Conservation (phyloP, 2,888 invertebrate genomes). For the Boloria euphrosyne region DNA sequence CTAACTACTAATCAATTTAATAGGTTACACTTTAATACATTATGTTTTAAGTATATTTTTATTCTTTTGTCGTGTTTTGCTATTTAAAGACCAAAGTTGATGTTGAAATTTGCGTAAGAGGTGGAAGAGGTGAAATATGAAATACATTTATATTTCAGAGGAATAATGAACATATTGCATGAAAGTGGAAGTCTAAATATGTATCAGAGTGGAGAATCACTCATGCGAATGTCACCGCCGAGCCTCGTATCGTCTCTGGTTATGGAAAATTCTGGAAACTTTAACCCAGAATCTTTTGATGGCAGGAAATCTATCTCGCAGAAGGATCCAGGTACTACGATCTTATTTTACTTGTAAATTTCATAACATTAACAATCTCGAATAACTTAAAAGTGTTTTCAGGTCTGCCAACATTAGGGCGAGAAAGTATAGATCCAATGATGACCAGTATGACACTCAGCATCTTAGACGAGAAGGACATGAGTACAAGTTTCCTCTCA, state of each 20-base stretch:
- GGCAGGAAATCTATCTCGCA: slow-evolving; percentile 63
- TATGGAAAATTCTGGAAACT: slow-evolving; percentile 75
- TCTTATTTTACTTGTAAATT: neutral
- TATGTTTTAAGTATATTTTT: too few species aligned
- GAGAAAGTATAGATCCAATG: slow-evolving; percentile 75
- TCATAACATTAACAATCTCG: neutral
- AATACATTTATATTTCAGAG: slow-evolving; percentile 50
- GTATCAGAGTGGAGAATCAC: slow-evolving; percentile 75
- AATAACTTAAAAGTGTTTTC: slow-evolving; percentile 36
- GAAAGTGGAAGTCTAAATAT: slow-evolving; percentile 72
- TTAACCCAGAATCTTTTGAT: slow-evolving; percentile 69
- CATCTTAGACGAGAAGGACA: slow-evolving; percentile 78
- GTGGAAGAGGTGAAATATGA: neutral
- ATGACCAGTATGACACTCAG: slow-evolving; percentile 78
- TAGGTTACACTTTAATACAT: too few species aligned
- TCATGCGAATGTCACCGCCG: slow-evolving; percentile 81
- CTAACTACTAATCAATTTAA: too few species aligned
- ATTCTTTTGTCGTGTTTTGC: too few species aligned
- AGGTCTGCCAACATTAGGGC: slow-evolving; percentile 62
- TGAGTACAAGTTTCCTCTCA: slow-evolving; percentile 79
- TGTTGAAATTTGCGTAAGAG: too few species aligned
- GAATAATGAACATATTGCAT: slow-evolving; percentile 64
- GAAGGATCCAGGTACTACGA: slow-evolving; percentile 60
- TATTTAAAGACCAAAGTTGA: too few species aligned
- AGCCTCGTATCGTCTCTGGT: slow-evolving; percentile 82